Evolutionary conservation across 1,140 invertebrate genomes (phyloP), one percentile per base, ranked within the genome.

Genomic region (Dinothrombium tinctorium): DNA sequence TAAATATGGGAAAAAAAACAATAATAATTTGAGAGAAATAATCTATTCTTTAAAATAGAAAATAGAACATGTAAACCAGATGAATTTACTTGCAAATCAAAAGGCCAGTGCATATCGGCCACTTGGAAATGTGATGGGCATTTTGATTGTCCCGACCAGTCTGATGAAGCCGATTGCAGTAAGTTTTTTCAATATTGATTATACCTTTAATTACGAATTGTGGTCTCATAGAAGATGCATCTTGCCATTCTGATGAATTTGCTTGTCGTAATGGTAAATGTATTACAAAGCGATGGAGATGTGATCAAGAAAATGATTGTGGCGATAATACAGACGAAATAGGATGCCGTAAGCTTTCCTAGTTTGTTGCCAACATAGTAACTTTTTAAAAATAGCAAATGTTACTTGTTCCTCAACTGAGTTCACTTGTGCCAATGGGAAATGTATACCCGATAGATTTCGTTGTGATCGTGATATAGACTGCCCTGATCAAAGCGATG

Each of bases 41-140:
- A 28, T n/a, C 26, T 28, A 8, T 28, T 28, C 26, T n/a, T 28
- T 28, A 8, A 8, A 8, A 7, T 28, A 7, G n/a, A n/a, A n/a
- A n/a, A n/a, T n/a, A n/a, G n/a, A n/a, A n/a, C n/a, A n/a, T 84
- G 80, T 56, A 74, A 90, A 44, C 74, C 77, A 0, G 63, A 68
- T 28, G 7, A 8, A 7, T 28, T 28, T 28, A 28, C 7, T 8
- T 28, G 26, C n/a, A n/a, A 8, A 22, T 5, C 1, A 2, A 22
- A 36, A 22, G 33, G 33, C 8, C 12, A 12, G 8, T 36, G 33
- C 14, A 21, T 36, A 11, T 19, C 20, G 15, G 11, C 32, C 9
- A 17, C 11, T 2, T 33, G 9, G 9, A 17, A 8, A 19, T 33
- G 11, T 33, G 11, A 33, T 14, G 20, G 1, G 9, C 15, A 17